Percentiles rank a stretch among this genome's conserved stretches.
Evolutionary conservation across 2,113 vertebrate genomes (phyloP).

Genomic region (Microcebus tavaratra): DNA sequence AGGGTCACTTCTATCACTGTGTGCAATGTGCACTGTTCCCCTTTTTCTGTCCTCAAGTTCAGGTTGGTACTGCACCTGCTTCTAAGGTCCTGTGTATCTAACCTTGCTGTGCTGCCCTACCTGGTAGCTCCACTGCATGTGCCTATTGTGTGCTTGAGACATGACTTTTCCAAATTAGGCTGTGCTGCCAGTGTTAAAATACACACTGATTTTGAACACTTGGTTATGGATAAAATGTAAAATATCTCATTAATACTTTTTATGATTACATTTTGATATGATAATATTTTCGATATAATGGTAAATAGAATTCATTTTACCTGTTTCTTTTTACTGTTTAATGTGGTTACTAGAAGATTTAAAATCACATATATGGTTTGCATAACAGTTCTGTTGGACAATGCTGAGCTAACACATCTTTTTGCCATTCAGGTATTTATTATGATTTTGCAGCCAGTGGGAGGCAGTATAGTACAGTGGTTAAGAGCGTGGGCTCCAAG

Average conservation of each 20-base stretch:
- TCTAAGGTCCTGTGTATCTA: not conserved
- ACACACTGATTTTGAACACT: not conserved
- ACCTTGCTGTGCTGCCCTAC: not conserved
- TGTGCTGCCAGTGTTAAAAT: not conserved
- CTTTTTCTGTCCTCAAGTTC: not conserved
- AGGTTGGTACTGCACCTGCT: not conserved
- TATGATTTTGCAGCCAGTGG: slow-evolving; percentile 50
- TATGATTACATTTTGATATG: not conserved
- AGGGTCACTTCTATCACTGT: not conserved
- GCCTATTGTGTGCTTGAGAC: not conserved
- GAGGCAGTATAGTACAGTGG: slow-evolving; percentile 72
- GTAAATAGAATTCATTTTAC: slow-evolving; percentile 9
- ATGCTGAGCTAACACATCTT: not conserved
- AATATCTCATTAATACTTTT: not conserved
- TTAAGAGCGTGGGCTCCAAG: not conserved
- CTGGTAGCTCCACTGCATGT: not conserved
- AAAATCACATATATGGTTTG: not conserved
- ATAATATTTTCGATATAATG: not conserved
- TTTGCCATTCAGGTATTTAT: not conserved
- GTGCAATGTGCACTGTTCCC: not conserved
- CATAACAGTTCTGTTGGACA: not conserved
- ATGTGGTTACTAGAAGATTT: not conserved
- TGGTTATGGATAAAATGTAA: not conserved
- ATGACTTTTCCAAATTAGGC: not conserved
- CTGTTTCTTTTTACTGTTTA: not conserved